Evolutionary conservation across 2,797 vertebrate species (phyloP).

Genomic region (Eulemur albifrons): DNA sequence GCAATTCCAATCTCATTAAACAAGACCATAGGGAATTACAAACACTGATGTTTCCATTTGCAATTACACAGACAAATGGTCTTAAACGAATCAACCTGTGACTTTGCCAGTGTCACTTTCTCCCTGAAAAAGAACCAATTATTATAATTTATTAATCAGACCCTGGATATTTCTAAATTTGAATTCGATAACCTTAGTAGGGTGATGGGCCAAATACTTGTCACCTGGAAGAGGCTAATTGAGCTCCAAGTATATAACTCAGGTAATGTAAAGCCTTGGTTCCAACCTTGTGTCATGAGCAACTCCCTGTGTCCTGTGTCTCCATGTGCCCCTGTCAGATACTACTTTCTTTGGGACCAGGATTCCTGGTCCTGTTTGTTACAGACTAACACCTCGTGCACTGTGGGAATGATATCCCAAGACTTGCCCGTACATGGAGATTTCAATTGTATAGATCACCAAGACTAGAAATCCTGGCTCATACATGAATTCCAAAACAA

Average conservation of each 20-base stretch:
- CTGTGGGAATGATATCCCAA: neutral
- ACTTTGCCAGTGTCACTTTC: neutral
- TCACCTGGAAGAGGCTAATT: neutral
- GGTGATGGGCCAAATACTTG: neutral
- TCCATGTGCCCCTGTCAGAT: neutral
- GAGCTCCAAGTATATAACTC: neutral
- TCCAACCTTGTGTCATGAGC: neutral
- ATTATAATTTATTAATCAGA: neutral
- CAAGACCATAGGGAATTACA: neutral
- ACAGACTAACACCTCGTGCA: neutral
- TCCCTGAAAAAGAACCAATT: neutral
- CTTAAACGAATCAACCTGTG: neutral
- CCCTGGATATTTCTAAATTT: neutral
- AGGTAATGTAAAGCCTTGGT: neutral
- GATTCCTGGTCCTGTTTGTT: neutral
- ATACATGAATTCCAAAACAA: neutral
- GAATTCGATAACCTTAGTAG: neutral
- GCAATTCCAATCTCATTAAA: neutral
- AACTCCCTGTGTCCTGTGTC: neutral
- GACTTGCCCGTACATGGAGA: neutral
- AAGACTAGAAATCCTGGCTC: neutral
- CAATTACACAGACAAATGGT: neutral
- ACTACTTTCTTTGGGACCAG: neutral
- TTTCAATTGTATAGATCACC: neutral
- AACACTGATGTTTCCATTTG: neutral